These are phyloP conservation scores for Oryzias sinensis DNA, from an alignment of 2,797 vertebrate genomes.

Conservation along the genomic window DNA sequence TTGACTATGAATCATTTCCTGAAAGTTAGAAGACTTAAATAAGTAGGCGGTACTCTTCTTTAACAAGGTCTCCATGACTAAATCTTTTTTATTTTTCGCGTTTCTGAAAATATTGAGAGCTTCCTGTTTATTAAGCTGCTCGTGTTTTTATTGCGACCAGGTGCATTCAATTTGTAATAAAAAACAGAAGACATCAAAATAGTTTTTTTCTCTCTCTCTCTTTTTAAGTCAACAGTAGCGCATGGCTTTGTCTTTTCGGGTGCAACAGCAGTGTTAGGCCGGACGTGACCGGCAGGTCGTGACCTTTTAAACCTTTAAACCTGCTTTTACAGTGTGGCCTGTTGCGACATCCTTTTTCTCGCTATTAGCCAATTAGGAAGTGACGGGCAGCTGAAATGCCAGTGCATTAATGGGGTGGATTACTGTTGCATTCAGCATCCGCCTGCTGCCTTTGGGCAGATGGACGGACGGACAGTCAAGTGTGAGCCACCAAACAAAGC, in stretches of 20 bases:
- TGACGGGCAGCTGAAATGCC: conserved; percentile 66
- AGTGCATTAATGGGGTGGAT: conserved; percentile 72
- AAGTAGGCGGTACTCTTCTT: too few relatives aligned
- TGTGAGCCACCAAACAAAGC: conserved; percentile 38
- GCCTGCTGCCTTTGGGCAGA: conserved; percentile 49
- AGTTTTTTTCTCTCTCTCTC: too few relatives aligned
- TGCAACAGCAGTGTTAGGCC: conserved; percentile 15
- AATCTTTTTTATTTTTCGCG: too few relatives aligned
- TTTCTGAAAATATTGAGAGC: neutral
- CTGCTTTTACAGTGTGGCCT: conserved; percentile 64
- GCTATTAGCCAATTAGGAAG: conserved; percentile 81
- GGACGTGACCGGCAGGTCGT: conserved; percentile 9
- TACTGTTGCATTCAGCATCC: conserved; percentile 65
- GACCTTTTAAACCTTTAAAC: conserved; percentile 56
- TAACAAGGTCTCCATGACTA: too few relatives aligned
- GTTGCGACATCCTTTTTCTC: conserved; percentile 76
- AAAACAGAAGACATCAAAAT: neutral
- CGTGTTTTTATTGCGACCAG: neutral
- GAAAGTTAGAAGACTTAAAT: too few relatives aligned
- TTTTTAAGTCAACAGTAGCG: conserved; percentile 1
- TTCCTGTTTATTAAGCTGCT: neutral
- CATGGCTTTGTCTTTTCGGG: conserved; percentile 2
- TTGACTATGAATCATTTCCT: too few relatives aligned
- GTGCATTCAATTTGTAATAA: neutral
- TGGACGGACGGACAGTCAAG: conserved; percentile 36